Evolutionary conservation across 2,888 invertebrate species (phyloP), one percentile per base, ranked within the genome.

Genomic region (Bellardia bayeri): DNA sequence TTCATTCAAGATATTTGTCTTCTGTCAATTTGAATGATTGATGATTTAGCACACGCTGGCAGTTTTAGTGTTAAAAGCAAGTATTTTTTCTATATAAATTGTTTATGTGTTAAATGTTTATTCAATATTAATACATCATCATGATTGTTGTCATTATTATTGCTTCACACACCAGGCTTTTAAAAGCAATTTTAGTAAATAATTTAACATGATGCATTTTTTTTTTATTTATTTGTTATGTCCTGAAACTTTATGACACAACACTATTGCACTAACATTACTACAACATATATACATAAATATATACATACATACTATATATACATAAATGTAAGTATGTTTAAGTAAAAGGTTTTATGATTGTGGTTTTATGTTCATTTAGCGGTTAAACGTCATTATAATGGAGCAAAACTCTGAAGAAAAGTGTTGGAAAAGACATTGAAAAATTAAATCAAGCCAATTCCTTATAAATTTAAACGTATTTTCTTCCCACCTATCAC

Each of bases 161-260:
- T 64, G n/a, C 9, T 49, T 30, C 23, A 11, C 16, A 45, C 16
- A 23, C 40, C 51, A n/a, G 42, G 37, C 14, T 66, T 54, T 78
- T 30, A 56, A 54, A 16, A 71, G 54, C 37, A 71, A 40, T 71
- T 71, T 71, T n/a, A 56, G 66, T 78, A n/a, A 68, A 45, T 30
- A 69, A 45, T 69, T 79, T 58, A 49, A 69, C 58, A 69, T 23
- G 49, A 49, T 2, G 14, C 3, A n/a, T n/a, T 45, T 69, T 68
- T 79, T 49, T 37, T 1, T 6, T 37, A 6, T 37, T 23, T 58
- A 49, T 37, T 51, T 58, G 0, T 23, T 4, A 68, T 56, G 56
- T 33, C 66, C 45, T 56, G 56, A 45, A 33, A 23, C 14, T 49
- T 45, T 66, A 54, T 78, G 56, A 42, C 42, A 66, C n/a, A 1